Conservation (phyloP, 2,113 vertebrate species). For the Ctenodactylus gundi region DNA sequence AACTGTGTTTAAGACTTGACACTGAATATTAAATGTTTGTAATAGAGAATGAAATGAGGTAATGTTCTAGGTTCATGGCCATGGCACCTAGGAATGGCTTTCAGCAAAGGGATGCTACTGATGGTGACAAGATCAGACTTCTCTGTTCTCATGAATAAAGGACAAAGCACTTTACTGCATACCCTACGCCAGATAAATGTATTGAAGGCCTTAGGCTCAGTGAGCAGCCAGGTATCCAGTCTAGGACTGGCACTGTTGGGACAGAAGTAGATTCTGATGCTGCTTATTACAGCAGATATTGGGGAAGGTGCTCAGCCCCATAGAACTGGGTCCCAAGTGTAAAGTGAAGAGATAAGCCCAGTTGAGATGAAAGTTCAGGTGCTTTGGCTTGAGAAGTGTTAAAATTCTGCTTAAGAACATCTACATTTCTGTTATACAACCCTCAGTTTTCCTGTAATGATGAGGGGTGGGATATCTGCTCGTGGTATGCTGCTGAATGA, state of each 20-base stretch:
- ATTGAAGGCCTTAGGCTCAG: background rate
- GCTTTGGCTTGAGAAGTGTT: background rate
- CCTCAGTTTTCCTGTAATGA: no score
- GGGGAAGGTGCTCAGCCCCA: no score
- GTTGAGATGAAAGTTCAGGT: background rate
- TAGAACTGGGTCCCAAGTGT: background rate
- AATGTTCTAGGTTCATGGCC: fast-evolving
- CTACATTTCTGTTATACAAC: fast-evolving
- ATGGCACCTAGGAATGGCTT: fast-evolving
- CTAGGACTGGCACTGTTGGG: background rate
- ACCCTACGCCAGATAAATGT: fast-evolving
- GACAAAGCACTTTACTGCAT: background rate
- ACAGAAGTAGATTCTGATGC: background rate
- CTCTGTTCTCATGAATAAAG: background rate
- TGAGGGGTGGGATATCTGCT: fast-evolving
- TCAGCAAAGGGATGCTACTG: fast-evolving
- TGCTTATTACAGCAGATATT: background rate
- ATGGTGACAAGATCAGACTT: background rate
- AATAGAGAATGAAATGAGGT: background rate
- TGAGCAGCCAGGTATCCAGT: background rate
- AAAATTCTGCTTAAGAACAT: background rate
- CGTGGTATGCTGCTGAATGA: background rate
- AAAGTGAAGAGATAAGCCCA: fast-evolving
- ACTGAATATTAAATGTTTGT: background rate
- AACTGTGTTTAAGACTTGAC: background rate